Percentiles rank a stretch among this genome's conserved stretches.
phyloP scores from a whole-genome alignment of 2,113 vertebrate species.

The Vicugna pacos region DNA sequence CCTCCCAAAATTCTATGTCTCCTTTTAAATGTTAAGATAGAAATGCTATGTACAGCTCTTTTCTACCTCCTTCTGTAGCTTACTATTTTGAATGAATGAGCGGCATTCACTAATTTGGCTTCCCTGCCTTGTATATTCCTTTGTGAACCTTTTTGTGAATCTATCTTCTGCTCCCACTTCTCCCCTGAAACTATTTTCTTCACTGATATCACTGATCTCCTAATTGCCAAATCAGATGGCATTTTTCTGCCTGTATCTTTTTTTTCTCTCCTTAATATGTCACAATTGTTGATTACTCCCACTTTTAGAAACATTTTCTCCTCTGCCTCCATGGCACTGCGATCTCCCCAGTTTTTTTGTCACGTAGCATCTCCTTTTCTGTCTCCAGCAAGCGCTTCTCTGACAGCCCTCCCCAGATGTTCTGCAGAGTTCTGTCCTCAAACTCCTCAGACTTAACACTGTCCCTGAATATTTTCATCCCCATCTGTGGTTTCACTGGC shows the following conservation, averaged over 20 bases:
- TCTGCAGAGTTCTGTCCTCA: not conserved
- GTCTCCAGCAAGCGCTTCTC: not conserved
- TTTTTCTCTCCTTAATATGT: not conserved
- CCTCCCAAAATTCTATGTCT: not conserved
- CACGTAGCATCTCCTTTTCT: not conserved
- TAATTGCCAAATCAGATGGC: not conserved
- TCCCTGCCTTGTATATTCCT: not conserved
- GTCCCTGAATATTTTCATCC: too few relatives aligned
- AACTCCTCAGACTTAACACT: not conserved
- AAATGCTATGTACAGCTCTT: not conserved
- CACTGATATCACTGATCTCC: not conserved
- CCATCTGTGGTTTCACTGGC: not conserved
- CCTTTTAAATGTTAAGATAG: not conserved
- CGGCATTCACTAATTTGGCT: not conserved
- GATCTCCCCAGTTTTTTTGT: not conserved
- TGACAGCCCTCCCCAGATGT: not conserved
- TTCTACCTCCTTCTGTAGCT: not conserved
- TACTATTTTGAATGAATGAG: not conserved
- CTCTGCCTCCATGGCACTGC: not conserved
- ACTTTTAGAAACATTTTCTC: not conserved
- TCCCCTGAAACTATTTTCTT: not conserved
- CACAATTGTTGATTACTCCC: not conserved
- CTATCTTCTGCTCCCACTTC: not conserved
- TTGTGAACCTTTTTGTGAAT: not conserved
- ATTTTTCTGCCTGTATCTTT: not conserved